Conservation (phyloP, 2,797 vertebrate species). For the Tympanoctomys barrerae region DNA sequence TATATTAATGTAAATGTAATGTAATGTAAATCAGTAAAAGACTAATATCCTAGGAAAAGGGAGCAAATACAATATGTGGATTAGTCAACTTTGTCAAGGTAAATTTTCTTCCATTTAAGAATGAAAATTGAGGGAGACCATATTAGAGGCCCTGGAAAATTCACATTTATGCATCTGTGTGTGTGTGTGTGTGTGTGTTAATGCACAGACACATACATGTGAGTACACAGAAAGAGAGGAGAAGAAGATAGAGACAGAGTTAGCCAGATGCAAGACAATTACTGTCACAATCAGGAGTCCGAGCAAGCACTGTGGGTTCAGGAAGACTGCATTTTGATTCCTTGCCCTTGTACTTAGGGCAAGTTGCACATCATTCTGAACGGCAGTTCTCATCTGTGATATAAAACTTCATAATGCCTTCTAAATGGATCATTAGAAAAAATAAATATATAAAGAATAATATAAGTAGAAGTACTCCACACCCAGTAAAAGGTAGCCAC, state of each 20-base stretch:
- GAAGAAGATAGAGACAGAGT: not conserved
- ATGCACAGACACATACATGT: not conserved
- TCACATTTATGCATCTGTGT: not conserved
- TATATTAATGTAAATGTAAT: not conserved
- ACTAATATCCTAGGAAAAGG: not conserved
- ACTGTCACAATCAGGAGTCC: not conserved
- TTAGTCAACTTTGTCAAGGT: not conserved
- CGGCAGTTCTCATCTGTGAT: not conserved
- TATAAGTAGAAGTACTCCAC: not conserved
- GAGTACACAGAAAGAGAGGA: not conserved
- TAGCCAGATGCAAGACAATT: not conserved
- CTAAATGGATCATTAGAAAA: not conserved
- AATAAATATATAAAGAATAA: not conserved
- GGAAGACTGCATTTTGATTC: not conserved
- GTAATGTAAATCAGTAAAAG: not conserved
- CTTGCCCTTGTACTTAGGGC: not conserved
- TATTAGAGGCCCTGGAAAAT: slow-evolving; percentile 26
- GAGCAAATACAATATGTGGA: not conserved
- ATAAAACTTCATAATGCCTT: not conserved
- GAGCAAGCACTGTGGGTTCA: not conserved
- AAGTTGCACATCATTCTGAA: not conserved
- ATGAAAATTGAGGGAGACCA: not conserved
- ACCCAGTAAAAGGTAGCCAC: not conserved
- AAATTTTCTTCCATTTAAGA: slow-evolving; percentile 23
- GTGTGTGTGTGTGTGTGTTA: not conserved